These are phyloP conservation scores for Nothobranchius kuhntae DNA, from an alignment of 2,113 vertebrate genomes.

Conservation along the genomic window DNA sequence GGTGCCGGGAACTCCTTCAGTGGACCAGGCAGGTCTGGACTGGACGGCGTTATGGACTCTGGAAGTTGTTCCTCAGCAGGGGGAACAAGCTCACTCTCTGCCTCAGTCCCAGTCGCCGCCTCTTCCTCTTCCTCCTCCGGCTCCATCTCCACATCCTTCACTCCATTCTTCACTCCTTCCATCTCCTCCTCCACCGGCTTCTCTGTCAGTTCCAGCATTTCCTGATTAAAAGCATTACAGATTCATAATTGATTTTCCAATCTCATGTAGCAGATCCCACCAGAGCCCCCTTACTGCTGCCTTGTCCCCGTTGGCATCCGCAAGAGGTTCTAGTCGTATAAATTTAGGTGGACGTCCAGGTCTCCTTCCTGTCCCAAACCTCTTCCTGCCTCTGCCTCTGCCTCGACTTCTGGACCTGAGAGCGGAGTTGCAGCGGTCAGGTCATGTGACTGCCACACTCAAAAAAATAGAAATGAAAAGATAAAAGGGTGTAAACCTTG, in stretches of 20 bases:
- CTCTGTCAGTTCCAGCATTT: slow-evolving; percentile 85
- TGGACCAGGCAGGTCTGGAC: slow-evolving; percentile 61
- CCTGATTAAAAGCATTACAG: slow-evolving; percentile 71
- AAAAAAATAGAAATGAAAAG: neutral
- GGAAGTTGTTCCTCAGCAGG: slow-evolving; percentile 70
- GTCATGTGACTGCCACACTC: neutral
- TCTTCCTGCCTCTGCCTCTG: slow-evolving; percentile 89
- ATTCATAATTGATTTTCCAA: neutral
- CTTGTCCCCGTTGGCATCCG: slow-evolving; percentile 82
- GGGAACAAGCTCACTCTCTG: slow-evolving; percentile 69
- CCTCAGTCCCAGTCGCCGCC: slow-evolving; percentile 27
- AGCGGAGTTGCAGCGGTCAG: neutral
- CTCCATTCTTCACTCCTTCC: slow-evolving; percentile 82
- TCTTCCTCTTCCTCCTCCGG: slow-evolving; percentile 39
- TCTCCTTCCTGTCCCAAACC: slow-evolving; percentile 89
- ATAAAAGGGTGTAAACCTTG: slow-evolving; percentile 77
- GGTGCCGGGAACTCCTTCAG: slow-evolving; percentile 81
- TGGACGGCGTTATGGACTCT: slow-evolving; percentile 49
- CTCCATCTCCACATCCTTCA: slow-evolving; percentile 83
- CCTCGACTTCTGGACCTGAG: slow-evolving; percentile 89
- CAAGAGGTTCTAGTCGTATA: slow-evolving; percentile 84
- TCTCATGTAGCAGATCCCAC: neutral
- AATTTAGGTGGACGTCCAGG: slow-evolving; percentile 94
- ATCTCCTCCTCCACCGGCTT: slow-evolving; percentile 84
- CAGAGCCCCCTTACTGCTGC: slow-evolving; percentile 55